Evolutionary conservation across 2,797 vertebrate genomes (phyloP), one percentile per base, ranked within the genome.

Genomic region (Darevskia nairensis): DNA sequence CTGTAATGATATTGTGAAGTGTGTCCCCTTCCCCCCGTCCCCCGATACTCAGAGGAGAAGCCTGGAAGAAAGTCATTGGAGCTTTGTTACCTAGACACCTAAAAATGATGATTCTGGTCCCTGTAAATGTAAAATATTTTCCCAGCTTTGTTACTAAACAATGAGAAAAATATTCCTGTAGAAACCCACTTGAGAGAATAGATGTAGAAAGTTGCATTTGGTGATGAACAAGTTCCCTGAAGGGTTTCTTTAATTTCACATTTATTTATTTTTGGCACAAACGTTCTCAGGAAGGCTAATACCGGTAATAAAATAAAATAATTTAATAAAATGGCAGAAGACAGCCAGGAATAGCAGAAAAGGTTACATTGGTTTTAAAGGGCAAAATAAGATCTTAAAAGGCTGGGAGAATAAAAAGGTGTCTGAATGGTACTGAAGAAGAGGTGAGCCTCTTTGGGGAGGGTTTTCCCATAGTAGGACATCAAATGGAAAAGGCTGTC

Each of bases 1-100:
- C 96, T 96, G 11, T 96, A 94, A 94, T 35, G 94, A 87, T 0
- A 23, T 68, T 41, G 50, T 21, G 19, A 1, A 9, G 25, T 1
- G 39, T 90, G 87, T 35, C 35, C 35, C 35, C 35, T n/a, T n/a
- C n/a, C n/a, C 44, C 78, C 59, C 32, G n/a, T n/a, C 19, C 44
- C 44, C 44, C 8, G 21, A 8, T 9, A n/a, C 2, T 21, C 6
- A 11, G 68, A 71, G 39, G 25, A 27, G 17, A 50, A 21, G 3
- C 50, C 8, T 25, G 66, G 15, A 25, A 69, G 41, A 82, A 66
- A 27, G 15, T 21, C 80, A 69, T 9, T 29, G 21, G 13, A 23
- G 8, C 17, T 71, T 46, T 82, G 64, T 29, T 50, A 35, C 15
- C 7, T 21, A 41, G 35, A 35, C 23, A 82, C 11, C 15, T 29